A percentile compares a stretch with the other conserved stretches of the same genome.
phyloP scores from a whole-genome alignment of 2,113 vertebrate genomes.

The Etia nguti region DNA sequence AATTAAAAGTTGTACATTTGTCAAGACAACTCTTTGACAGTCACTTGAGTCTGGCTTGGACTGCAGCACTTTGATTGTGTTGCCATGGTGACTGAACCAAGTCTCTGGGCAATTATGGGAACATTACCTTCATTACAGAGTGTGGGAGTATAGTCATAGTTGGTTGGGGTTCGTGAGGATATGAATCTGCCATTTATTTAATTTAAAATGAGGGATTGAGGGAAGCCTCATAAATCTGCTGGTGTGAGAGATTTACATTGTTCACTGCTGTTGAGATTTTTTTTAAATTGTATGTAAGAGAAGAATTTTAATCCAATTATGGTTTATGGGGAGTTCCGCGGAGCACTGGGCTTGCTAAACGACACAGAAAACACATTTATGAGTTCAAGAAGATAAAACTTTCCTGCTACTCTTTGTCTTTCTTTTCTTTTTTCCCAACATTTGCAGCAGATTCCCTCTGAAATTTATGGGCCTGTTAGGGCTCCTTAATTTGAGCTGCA shows the following conservation, averaged over 20 bases:
- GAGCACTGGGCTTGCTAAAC: not conserved
- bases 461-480: constrained; percentile 40
- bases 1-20: not conserved
- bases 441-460: constrained; percentile 3
- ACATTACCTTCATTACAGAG: constrained; percentile 12
- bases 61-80: not conserved
- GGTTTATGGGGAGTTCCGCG: not conserved
- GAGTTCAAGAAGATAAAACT: not conserved
- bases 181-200: not conserved
- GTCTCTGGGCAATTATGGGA: constrained; percentile 23
- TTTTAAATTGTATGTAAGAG: not conserved
- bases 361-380: not conserved
- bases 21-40: not conserved
- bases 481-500: constrained; percentile 31
- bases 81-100: constrained; percentile 21
- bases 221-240: not conserved
- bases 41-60: not conserved
- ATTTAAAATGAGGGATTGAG: not conserved
- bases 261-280: not conserved
- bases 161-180: not conserved
- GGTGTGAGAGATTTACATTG: not conserved
- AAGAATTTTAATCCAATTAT: not conserved
- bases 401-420: not conserved
- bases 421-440: not conserved
- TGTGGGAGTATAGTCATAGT: not conserved